Base-by-base conservation (phyloP, 2,888 invertebrate genomes). In the Tenthredo livida region DNA sequence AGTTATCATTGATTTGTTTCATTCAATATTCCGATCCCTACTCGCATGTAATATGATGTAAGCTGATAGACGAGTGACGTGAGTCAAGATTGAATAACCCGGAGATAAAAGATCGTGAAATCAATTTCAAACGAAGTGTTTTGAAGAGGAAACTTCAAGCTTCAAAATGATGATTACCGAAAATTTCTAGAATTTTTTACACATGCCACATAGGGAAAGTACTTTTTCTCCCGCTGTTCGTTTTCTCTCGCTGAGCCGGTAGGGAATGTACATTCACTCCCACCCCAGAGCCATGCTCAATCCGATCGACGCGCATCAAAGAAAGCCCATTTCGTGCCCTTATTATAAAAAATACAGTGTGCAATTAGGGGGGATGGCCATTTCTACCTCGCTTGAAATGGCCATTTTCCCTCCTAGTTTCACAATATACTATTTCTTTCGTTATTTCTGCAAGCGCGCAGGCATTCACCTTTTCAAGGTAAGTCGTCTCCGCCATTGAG, bases 401-500 rank as follows among this genome's bases (percentile, higher is more conserved):
- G n/a, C n/a, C n/a, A n/a, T n/a, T n/a, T n/a, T n/a, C n/a, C n/a
- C n/a, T n/a, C n/a, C n/a, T n/a, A n/a, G n/a, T n/a, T n/a, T n/a
- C n/a, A n/a, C n/a, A n/a, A n/a, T n/a, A n/a, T n/a, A 29, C 29
- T 65, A 43, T 15, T 29, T 5, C 6, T 50, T 50, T n/a, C 50
- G 17, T 50, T 17, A 4, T 40, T 37, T n/a, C 9, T 4, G n/a
- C 10, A 5, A 72, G 21, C n/a, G 15, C 4, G 12, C 3, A 47
- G 3, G 70, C 72, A 29, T 78, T 87, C 82, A 90, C 91, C 88
- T 70, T 61, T 88, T 91, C 91, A 17, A 89, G 82, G 73, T 88
- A 87, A 12, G 85, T 83, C 2, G 86, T 67, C 85, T 90, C 89
- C 7, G 88, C 75, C 3, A 88, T 75, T 17, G 91, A 88, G 58